A percentile compares a stretch with the other conserved stretches of the same genome.
Conservation (phyloP, 2,113 vertebrate genomes). For the Acanthochromis polyacanthus region DNA sequence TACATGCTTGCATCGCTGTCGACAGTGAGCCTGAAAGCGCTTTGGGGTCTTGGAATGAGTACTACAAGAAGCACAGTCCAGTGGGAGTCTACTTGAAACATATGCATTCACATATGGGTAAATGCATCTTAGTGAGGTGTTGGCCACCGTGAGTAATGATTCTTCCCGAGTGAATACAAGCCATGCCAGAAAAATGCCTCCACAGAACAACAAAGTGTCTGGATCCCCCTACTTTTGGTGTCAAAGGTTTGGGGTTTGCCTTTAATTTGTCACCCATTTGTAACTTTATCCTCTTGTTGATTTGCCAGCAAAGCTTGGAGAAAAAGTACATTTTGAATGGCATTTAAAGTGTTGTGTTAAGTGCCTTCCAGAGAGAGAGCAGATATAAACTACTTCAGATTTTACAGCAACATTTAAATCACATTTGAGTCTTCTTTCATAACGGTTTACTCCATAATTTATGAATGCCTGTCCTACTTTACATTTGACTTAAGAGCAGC, state of each 20-base stretch:
- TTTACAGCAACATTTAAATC: constrained; percentile 64
- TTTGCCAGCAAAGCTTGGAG: constrained; percentile 30
- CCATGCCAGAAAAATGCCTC: too few species aligned
- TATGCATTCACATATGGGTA: constrained; percentile 12
- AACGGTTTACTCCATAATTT: constrained; percentile 69
- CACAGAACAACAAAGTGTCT: too few species aligned
- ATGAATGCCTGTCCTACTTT: constrained; percentile 66
- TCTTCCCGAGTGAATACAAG: too few species aligned
- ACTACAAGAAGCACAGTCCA: not conserved
- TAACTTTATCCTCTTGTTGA: constrained; percentile 15
- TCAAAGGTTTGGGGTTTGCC: too few species aligned
- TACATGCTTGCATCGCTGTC: not conserved
- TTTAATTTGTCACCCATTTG: too few species aligned
- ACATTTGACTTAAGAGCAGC: constrained; percentile 39
- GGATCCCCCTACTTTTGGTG: too few species aligned
- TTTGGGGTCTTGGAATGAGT: not conserved
- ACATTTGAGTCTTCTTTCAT: constrained; percentile 59
- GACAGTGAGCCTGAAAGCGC: not conserved
- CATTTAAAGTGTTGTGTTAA: constrained; percentile 47
- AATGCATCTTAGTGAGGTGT: too few species aligned
- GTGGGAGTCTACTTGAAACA: constrained; percentile 9
- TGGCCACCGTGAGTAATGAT: too few species aligned
- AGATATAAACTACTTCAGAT: constrained; percentile 54
- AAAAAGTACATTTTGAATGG: constrained; percentile 47
- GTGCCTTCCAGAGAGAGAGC: constrained; percentile 44